Evolutionary conservation across 2,797 vertebrate genomes (phyloP).

Genomic region (Scolopax bukidnonensis): DNA sequence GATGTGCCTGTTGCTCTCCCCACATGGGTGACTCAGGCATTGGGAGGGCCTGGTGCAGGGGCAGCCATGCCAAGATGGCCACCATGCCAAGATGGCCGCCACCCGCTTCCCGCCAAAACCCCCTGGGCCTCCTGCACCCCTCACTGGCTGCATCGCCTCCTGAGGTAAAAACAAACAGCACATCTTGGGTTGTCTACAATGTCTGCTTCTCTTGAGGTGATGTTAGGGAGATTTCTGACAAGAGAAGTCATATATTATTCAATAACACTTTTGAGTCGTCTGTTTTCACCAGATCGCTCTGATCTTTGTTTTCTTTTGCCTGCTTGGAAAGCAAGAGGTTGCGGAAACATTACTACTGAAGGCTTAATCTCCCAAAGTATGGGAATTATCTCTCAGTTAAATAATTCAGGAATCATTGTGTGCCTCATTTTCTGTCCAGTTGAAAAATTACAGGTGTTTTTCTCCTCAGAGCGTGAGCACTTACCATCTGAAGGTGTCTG

Average conservation of each 20-base stretch:
- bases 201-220: not conserved
- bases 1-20: conserved; percentile 56
- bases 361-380: not conserved
- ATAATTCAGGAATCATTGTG: not conserved
- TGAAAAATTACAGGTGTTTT: not conserved
- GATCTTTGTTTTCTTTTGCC: not conserved
- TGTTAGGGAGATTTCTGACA: not conserved
- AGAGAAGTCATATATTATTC: not conserved
- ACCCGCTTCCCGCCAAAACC: not conserved
- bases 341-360: not conserved
- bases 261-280: rapidly evolving
- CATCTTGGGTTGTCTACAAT: rapidly evolving
- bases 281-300: not conserved
- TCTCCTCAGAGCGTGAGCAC: not conserved
- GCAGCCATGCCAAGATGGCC: not conserved
- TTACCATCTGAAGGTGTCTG: not conserved
- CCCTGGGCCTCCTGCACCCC: rapidly evolving
- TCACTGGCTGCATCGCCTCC: rapidly evolving
- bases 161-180: not conserved
- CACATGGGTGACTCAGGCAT: not conserved
- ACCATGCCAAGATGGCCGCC: not conserved
- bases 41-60: not conserved
- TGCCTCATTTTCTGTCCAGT: not conserved
- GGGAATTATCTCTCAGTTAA: not conserved
- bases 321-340: not conserved